Evolutionary conservation across 2,797 vertebrate species (phyloP).

Genomic region (Coregonus suidteri): DNA sequence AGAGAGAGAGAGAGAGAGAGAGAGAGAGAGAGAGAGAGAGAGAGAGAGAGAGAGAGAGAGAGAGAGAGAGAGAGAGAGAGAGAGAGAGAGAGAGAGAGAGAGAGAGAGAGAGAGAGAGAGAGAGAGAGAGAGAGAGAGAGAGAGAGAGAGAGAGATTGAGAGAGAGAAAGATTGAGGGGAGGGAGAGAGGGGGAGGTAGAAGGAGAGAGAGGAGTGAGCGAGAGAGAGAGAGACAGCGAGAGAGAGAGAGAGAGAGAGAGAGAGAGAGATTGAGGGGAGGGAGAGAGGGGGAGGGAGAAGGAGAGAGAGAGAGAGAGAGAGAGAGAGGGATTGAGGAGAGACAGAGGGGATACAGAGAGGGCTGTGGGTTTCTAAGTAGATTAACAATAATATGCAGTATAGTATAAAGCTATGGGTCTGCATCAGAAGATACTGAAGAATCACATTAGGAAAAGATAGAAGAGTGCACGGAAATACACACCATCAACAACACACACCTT

Average conservation of each 20-base stretch:
- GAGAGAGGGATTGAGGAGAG: neutral
- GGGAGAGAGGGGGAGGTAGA: neutral
- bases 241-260: neutral
- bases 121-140: neutral
- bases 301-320: neutral
- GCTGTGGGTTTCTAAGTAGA: too few relatives aligned
- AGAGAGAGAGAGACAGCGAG: neutral
- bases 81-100: neutral
- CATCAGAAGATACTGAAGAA: too few relatives aligned
- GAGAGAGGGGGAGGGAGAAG: neutral
- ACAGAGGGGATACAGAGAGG: neutral
- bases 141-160: neutral
- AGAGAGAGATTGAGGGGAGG: neutral
- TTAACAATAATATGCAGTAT: too few relatives aligned
- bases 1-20: neutral
- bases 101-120: neutral
- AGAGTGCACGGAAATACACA: too few relatives aligned
- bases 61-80: neutral
- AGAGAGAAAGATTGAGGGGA: neutral
- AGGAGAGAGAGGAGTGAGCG: too few relatives aligned
- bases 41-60: too few relatives aligned
- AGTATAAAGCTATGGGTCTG: too few relatives aligned
- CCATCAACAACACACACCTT: too few relatives aligned
- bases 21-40: neutral
- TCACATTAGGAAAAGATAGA: too few relatives aligned